Base-by-base conservation (phyloP, 2,797 vertebrate genomes). In the Chromis chromis region DNA sequence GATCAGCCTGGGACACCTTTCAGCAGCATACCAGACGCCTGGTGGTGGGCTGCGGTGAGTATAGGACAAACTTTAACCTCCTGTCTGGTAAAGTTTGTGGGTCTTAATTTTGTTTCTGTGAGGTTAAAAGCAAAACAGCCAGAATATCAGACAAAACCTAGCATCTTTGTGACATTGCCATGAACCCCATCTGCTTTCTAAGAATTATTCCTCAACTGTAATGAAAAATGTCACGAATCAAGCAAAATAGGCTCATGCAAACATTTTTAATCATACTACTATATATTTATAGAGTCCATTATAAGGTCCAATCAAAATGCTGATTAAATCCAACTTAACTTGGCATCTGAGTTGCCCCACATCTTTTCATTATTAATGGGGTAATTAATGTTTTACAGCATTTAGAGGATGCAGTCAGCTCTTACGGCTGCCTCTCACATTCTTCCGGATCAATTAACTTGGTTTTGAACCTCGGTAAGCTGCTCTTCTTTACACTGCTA, bases 1-100 rank as follows among this genome's bases (percentile, higher is more conserved):
- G 96, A 97, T 25, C 93, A 96, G 72, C 95, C 93, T 0, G 96
- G 96, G 39, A 96, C 96, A 0, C 96, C 95, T 1, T 98, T 98
- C 93, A 96, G 95, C 94, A 98, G 97, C 74, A 98, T 98, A 70
- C 96, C 97, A 4, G 93, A 93, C 0, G 89, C 96, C 0, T 97
- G 96, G 97, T 98, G 96, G 97, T 98, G 96, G 97, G 97, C 97
- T 40, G 96, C 96, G 76, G 97, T 98, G 92, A 96, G 96, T 84
- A 27, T 8, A 9, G 4, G 4, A 58, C 21, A 0, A 57, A 67
- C 36, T 46, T 64, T 25, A 50, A 7, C 12, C 0, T 65, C 1
- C 1, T 57, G 0, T 65, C 1, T 1, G 57, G 0, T 22, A 0
- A 52, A 17, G 4, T 49, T n/a, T 55, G 0, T 36, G 1, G 9